Evolutionary conservation across 2,113 vertebrate genomes (phyloP).

Genomic region (Melanostigma gelatinosum): DNA sequence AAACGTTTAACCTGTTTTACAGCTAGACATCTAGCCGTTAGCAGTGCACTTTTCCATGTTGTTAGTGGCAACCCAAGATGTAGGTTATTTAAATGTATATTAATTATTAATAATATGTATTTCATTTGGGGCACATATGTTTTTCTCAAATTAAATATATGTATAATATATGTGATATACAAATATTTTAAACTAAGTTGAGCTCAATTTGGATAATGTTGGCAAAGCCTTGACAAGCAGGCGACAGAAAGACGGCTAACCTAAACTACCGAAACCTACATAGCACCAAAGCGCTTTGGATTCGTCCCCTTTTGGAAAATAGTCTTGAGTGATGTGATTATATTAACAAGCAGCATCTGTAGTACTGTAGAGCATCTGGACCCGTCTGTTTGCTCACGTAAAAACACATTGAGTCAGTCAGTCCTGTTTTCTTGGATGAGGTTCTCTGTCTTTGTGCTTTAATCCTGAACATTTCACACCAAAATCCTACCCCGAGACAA

Average conservation of each 20-base stretch:
- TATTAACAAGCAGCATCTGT: conserved; percentile 5
- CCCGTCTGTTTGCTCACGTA: neutral
- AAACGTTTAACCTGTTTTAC: neutral
- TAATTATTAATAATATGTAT: neutral
- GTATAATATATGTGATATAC: neutral
- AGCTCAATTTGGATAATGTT: neutral
- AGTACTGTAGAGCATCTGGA: neutral
- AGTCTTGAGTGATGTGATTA: neutral
- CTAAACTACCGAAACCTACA: neutral
- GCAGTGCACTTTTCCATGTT: neutral
- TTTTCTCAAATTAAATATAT: neutral
- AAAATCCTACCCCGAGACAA: neutral
- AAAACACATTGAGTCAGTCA: neutral
- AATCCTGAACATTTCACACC: neutral
- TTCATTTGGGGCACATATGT: neutral
- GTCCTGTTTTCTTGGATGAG: neutral
- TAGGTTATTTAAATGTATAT: neutral
- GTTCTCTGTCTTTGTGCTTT: neutral
- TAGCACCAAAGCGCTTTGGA: neutral
- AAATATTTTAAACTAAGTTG: neutral
- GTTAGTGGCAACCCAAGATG: neutral
- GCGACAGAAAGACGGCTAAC: neutral
- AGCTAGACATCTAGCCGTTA: neutral
- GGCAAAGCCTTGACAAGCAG: neutral
- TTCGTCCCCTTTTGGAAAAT: neutral